Evolutionary conservation across 1,140 invertebrate genomes (phyloP), one percentile per base, ranked within the genome.

Genomic region (Aphelinus atriplicis): DNA sequence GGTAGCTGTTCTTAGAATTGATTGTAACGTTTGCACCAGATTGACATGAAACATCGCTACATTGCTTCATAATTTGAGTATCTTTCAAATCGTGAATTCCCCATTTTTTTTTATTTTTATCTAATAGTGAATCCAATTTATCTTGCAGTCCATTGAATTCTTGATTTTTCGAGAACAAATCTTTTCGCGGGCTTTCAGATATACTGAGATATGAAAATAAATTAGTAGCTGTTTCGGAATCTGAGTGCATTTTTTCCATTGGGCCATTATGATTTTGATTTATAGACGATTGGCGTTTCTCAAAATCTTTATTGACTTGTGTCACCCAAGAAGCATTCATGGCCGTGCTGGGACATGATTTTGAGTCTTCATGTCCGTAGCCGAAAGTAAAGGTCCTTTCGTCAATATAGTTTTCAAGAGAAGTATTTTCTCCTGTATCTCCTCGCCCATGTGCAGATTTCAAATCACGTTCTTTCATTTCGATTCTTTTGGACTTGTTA

Each of bases 201-300:
- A n/a, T 42, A 45, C 66, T 73, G 46, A 67, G 45, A 53, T 61
- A 7, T 43, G n/a, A 26, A n/a, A 72, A 65, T n/a, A 43, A 48
- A 1, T 55, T 42, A 3, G 3, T 26, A 26, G 48, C n/a, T 42
- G 3, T 56, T 42, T 71, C 61, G 4, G 48, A 5, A 6, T 48
- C 7, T 4, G 50, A 43, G 47, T 56, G 3, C 3, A 56, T 47
- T 62, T 64, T 56, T 42, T 56, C 3, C 47, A 42, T 26, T 26
- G 26, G 26, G 26, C 26, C 26, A 26, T 26, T 26, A 26, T 26
- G 26, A 26, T 26, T 26, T 26, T 26, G 26, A 26, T 26, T 26
- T 26, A 26, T 26, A 26, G 26, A 26, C 26, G 26, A 26, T 26
- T 26, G 26, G 26, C 26, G 26, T 26, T 26, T 26, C 26, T 26